Evolutionary conservation across 1,140 invertebrate species (phyloP), one percentile per base, ranked within the genome.

Genomic region (Drosophila dunni): DNA sequence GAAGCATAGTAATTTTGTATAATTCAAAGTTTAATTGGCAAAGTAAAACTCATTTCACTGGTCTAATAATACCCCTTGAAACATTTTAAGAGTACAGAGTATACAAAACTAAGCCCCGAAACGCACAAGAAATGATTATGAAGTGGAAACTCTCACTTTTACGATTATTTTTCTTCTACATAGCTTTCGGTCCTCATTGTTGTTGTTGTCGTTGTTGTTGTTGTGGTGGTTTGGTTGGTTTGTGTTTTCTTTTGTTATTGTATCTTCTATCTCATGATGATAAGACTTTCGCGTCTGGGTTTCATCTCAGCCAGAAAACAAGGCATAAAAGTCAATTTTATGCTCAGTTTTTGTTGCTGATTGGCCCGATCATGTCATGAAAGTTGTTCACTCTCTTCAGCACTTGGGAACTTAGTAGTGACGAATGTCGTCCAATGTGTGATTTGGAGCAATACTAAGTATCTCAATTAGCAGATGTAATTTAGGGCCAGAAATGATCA

Each of bases 121-220:
- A 73, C 69, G 24, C 24, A 61, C 71, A 63, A 76, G 75, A 79
- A 77, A 75, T 71, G 73, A 88, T 83, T 88, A 80, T 82, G 73
- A 74, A 89, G 83, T 88, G 83, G 77, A 89, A 89, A 89, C 84
- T 89, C 84, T 89, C 84, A 89, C 84, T 89, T 89, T 89, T 89
- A 89, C 75, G 84, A 89, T 84, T 89, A 89, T 89, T 89, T 89
- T 89, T 89, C 78, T 89, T 88, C 70, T 73, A 73, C 56, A 72
- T 80, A 63, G 84, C 84, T 88, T 88, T 88, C 77, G 78, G 80
- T 84, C 65, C 66, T 73, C 74, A 78, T 71, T 71, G 50, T 62
- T 65, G 45, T 63, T 46, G 48, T 60, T 78, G 36, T 61, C 46
- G 46, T 73, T 44, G 15, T 24, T 50, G n/a, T n/a, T 46, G 48